Conservation (phyloP, 2,113 vertebrate species). For the Parotia lawesii region DNA sequence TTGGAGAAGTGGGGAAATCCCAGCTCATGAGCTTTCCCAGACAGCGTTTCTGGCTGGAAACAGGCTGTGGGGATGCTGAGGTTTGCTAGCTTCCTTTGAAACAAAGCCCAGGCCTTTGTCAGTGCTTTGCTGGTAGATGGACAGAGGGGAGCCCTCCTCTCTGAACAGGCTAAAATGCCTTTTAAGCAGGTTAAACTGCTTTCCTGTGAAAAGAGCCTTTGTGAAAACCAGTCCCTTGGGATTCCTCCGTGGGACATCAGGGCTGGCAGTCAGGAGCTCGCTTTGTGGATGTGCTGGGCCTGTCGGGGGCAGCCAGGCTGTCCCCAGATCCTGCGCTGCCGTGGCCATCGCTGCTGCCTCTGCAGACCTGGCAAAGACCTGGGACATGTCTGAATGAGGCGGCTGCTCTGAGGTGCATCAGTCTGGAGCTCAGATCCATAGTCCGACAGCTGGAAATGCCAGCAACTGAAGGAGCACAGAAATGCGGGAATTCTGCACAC, state of each 20-base stretch:
- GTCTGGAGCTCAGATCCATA: neutral
- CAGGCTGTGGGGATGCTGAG: neutral
- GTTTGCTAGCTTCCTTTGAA: neutral
- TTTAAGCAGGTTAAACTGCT: conserved; percentile 9
- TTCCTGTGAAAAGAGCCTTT: neutral
- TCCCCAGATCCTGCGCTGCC: neutral
- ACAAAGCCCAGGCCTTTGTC: neutral
- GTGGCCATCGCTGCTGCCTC: fast-evolving
- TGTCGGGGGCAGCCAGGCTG: fast-evolving
- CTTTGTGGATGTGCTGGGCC: neutral
- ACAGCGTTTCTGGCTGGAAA: fast-evolving
- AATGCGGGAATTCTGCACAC: fast-evolving
- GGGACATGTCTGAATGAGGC: fast-evolving
- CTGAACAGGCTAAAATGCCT: neutral
- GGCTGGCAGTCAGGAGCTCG: neutral
- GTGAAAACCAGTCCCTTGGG: neutral
- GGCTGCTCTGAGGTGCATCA: fast-evolving
- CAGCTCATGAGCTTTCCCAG: neutral
- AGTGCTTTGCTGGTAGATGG: neutral
- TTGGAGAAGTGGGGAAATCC: neutral
- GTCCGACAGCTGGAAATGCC: neutral
- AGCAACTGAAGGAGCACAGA: neutral
- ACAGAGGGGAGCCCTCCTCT: neutral
- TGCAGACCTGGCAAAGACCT: neutral
- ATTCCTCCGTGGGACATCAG: neutral